These are phyloP conservation scores for Ellobius talpinus DNA, from an alignment of 2,113 vertebrate genomes.

Conservation along the genomic window DNA sequence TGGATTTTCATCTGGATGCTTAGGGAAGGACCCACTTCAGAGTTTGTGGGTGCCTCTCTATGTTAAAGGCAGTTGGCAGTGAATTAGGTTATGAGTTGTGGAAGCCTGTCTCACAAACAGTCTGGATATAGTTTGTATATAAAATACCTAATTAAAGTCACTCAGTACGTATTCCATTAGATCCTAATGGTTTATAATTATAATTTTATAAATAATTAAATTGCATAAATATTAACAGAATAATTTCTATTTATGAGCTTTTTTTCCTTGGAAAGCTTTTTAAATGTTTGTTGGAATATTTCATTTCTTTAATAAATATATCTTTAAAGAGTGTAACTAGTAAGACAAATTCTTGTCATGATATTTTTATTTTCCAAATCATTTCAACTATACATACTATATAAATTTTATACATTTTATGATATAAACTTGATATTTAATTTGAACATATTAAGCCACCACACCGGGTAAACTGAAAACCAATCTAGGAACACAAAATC, in stretches of 20 bases:
- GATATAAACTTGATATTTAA: constrained; percentile 6
- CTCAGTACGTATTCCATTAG: neutral
- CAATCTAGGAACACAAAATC: neutral
- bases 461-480: neutral
- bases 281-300: neutral
- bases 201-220: neutral
- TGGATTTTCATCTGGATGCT: neutral
- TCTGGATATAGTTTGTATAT: too few relatives aligned
- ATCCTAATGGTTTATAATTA: constrained; percentile 34
- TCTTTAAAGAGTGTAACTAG: neutral
- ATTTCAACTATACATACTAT: neutral
- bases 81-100: neutral
- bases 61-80: neutral
- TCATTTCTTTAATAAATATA: neutral
- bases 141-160: neutral
- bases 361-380: neutral
- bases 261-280: neutral
- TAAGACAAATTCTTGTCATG: neutral
- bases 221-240: constrained; percentile 36
- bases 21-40: neutral
- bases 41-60: neutral
- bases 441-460: neutral
- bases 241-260: constrained; percentile 24
- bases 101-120: neutral
- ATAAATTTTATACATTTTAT: neutral